Evolutionary conservation across 2,113 vertebrate species (phyloP), one percentile per base, ranked within the genome.

Genomic region (Ictidomys tridecemlineatus): DNA sequence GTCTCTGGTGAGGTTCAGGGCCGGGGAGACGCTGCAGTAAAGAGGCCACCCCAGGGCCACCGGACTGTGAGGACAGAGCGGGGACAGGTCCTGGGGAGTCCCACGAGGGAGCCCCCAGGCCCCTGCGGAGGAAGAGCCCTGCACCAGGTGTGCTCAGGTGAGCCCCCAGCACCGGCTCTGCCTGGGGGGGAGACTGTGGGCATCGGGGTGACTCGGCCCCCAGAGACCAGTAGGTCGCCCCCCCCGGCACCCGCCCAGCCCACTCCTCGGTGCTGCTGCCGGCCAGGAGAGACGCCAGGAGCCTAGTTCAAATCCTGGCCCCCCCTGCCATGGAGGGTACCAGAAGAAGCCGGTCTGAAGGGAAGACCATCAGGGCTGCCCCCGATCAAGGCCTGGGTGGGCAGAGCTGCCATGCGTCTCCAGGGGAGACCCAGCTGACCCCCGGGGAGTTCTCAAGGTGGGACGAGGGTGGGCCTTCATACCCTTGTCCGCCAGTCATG

Each of bases 11-110:
- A 73, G 53, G 70, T 53, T 93, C 88, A 22, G 0, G 69, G 11
- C 28, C 10, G 0, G 0, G 2, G 65, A 18, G 53, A 72, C 26
- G 2, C 18, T 20, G 14, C 5, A 0, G 2, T 20, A 17, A 39
- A 45, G 22, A 8, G 48, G 3, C 14, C 30, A 34, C 1, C 34
- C 13, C 2, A 0, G n/a, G 1, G 56, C 4, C 18, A 0, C n/a
- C 0, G 72, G 20, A 3, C 16, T 0, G 0, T 26, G 30, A 56
- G 86, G 91, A 9, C 53, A 83, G 48, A 82, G 67, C 48, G 79
- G 72, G 14, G 4, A 51, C 30, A 0, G 13, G 69, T 42, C 13
- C 65, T 0, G 14, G 1, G n/a, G 22, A 80, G 73, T 6, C 8
- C 63, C 22, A 17, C 70, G 72, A 56, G 16, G 87, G 26, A 63